These are phyloP conservation scores for Furcifer pardalis DNA, from an alignment of 2,797 vertebrate genomes.

Conservation along the genomic window DNA sequence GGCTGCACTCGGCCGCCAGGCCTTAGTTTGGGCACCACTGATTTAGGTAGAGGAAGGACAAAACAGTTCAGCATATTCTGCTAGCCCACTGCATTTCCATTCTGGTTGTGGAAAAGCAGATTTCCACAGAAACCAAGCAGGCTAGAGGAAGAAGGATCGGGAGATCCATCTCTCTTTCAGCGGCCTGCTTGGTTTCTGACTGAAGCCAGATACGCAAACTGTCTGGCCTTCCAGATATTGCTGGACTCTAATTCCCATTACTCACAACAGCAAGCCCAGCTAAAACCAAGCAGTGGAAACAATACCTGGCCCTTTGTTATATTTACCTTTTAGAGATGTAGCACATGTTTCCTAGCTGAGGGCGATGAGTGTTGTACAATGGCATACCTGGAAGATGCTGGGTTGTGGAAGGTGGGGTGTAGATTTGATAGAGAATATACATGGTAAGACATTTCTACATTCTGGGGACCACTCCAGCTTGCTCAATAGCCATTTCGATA, in stretches of 20 bases:
- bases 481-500: neutral
- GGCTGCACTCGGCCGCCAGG: too few relatives aligned
- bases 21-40: too few relatives aligned
- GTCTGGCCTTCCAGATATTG: neutral
- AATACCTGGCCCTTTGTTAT: neutral
- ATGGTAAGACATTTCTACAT: too few relatives aligned
- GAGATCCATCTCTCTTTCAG: neutral
- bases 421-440: neutral
- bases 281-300: neutral
- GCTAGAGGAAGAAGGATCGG: neutral
- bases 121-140: neutral
- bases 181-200: neutral
- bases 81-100: neutral
- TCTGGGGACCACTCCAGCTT: neutral
- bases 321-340: neutral
- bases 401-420: too few relatives aligned
- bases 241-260: neutral
- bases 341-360: neutral
- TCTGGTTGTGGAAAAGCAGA: neutral
- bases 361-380: neutral
- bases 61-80: too few relatives aligned
- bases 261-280: neutral
- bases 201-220: neutral
- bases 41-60: too few relatives aligned
- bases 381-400: neutral